Evolutionary conservation across 1,140 invertebrate genomes (phyloP).

Genomic region (Patella vulgata): DNA sequence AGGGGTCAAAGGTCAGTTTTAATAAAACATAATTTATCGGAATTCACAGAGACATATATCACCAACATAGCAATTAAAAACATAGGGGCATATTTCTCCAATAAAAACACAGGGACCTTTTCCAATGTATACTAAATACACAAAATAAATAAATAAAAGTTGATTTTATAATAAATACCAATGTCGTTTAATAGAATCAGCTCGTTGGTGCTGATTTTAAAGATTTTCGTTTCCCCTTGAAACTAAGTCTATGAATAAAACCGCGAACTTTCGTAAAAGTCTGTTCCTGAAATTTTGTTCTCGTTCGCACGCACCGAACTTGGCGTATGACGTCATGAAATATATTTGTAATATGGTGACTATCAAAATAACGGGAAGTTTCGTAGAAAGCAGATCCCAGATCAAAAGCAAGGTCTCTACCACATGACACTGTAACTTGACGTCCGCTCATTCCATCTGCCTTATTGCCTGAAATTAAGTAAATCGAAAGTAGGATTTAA

Average conservation of each 20-base stretch:
- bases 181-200: no score
- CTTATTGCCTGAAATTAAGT: constrained; percentile 8
- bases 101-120: no score
- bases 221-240: constrained; percentile 2
- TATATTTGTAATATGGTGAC: constrained; percentile 3
- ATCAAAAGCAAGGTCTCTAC: constrained; percentile 16
- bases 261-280: constrained; percentile 7
- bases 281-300: constrained; percentile 8
- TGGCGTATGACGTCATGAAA: constrained; percentile 21
- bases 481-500: no score
- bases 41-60: no score
- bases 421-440: constrained; percentile 2
- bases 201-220: constrained; percentile 9
- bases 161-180: no score
- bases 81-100: no score
- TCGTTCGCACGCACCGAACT: constrained; percentile 7
- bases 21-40: no score
- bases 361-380: constrained; percentile 4
- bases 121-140: no score
- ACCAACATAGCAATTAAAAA: no score
- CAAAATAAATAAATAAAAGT: no score
- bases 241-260: constrained; percentile 9
- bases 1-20: no score
- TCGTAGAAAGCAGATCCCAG: constrained; percentile 16
- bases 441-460: background rate